phyloP scores from a whole-genome alignment of 2,113 vertebrate species.

The Okapia johnstoni region DNA sequence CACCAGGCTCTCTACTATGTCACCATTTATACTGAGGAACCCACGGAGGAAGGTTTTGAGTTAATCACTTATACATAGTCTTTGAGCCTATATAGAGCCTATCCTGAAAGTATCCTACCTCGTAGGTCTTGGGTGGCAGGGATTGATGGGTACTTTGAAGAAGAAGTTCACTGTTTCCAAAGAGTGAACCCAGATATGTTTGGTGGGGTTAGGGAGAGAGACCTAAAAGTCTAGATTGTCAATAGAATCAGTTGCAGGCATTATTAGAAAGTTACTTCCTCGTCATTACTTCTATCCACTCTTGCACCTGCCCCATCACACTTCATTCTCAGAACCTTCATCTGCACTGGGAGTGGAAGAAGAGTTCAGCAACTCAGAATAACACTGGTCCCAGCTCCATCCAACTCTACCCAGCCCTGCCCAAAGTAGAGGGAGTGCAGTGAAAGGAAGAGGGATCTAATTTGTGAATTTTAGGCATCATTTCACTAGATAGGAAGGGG shows the following conservation, averaged over 20 bases:
- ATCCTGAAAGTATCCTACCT: not conserved
- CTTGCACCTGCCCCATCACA: not conserved
- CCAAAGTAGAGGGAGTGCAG: not conserved
- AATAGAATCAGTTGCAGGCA: not conserved
- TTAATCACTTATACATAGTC: not conserved
- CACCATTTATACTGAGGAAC: not conserved
- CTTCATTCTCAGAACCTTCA: not conserved
- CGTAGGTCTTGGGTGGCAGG: not conserved
- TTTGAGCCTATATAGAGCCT: not conserved
- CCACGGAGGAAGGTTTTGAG: not conserved
- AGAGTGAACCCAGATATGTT: not conserved
- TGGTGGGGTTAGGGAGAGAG: not conserved
- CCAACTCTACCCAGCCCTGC: not conserved
- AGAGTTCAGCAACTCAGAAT: not conserved
- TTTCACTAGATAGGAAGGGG: not conserved
- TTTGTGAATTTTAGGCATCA: not conserved
- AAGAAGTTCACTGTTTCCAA: not conserved
- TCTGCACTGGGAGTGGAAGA: not conserved
- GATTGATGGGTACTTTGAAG: not conserved
- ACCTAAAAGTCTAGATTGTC: not conserved
- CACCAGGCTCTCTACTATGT: not conserved
- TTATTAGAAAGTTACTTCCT: not conserved
- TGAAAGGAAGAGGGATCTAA: not conserved
- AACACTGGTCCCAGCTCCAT: not conserved
- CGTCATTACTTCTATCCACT: not conserved